Evolutionary conservation across 2,797 vertebrate genomes (phyloP).

Genomic region (Fringilla coelebs): DNA sequence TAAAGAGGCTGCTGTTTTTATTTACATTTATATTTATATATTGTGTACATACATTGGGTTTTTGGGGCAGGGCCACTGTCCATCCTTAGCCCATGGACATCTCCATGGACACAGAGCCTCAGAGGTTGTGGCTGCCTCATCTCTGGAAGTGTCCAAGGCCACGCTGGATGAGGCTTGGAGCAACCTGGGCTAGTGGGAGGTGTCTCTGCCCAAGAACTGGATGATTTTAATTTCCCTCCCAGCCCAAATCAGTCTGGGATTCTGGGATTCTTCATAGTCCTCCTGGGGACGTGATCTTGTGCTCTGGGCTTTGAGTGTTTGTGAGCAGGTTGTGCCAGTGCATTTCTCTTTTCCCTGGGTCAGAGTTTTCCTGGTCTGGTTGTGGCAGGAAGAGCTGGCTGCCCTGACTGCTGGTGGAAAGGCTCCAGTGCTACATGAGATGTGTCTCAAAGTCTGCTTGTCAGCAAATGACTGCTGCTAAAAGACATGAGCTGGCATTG

Average conservation of each 20-base stretch:
- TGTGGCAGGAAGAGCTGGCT: fast-evolving
- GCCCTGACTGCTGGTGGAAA: fast-evolving
- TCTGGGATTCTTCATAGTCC: background rate
- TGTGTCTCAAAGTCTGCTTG: background rate
- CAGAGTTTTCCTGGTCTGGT: background rate
- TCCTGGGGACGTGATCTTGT: background rate
- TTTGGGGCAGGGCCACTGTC: background rate
- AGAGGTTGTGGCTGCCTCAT: background rate
- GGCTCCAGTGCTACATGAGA: fast-evolving
- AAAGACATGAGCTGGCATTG: fast-evolving
- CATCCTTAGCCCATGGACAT: background rate
- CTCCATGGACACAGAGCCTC: background rate
- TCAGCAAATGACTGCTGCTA: background rate
- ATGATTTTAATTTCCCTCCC: background rate
- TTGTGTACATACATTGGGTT: background rate
- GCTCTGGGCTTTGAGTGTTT: background rate
- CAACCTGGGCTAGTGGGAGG: background rate
- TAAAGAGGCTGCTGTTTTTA: background rate
- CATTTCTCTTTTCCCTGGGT: background rate
- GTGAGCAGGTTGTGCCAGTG: background rate
- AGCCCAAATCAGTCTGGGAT: background rate
- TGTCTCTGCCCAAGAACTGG: background rate
- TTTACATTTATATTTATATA: background rate
- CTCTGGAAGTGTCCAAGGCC: background rate
- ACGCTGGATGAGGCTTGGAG: background rate